Percentiles rank a stretch among this genome's conserved stretches.
phyloP scores from a whole-genome alignment of 1,140 invertebrate genomes.

The Stenopsyche tienmushanensis region DNA sequence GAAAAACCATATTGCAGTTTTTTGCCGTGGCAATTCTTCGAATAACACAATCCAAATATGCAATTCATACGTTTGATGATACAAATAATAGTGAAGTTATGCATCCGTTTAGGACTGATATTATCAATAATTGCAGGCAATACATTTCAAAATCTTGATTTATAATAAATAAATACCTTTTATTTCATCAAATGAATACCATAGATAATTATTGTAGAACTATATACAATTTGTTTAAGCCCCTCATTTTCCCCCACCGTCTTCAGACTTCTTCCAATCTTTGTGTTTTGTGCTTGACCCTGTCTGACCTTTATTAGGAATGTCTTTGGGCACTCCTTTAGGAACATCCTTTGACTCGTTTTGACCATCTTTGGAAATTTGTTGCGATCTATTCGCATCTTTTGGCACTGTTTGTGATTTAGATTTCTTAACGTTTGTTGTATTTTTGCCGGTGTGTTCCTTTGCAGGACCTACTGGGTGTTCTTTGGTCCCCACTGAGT shows the following conservation, averaged over 20 bases:
- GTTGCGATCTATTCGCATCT: conserved; percentile 9
- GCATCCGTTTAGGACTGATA: too few species aligned
- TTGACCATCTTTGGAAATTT: neutral
- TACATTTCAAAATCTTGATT: too few species aligned
- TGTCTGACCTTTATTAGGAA: neutral
- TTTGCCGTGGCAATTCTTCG: too few species aligned
- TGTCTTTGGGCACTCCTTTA: conserved; percentile 7
- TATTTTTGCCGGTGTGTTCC: too few species aligned
- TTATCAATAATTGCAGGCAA: too few species aligned
- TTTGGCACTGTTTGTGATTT: conserved; percentile 10
- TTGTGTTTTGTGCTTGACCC: conserved; percentile 5
- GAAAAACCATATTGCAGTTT: too few species aligned
- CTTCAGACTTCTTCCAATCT: conserved; percentile 14
- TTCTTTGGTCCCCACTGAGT: conserved; percentile 9
- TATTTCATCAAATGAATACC: neutral
- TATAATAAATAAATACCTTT: too few species aligned
- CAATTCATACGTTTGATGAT: too few species aligned
- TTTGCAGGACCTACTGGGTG: neutral
- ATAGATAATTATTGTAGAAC: conserved; percentile 8
- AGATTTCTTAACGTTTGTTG: neutral
- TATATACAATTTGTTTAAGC: conserved; percentile 24
- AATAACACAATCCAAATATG: too few species aligned
- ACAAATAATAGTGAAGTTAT: too few species aligned
- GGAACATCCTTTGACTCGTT: conserved; percentile 20
- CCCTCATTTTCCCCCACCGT: conserved; percentile 6